Conservation (phyloP, 2,888 invertebrate genomes). For the Pheosia tremula region DNA sequence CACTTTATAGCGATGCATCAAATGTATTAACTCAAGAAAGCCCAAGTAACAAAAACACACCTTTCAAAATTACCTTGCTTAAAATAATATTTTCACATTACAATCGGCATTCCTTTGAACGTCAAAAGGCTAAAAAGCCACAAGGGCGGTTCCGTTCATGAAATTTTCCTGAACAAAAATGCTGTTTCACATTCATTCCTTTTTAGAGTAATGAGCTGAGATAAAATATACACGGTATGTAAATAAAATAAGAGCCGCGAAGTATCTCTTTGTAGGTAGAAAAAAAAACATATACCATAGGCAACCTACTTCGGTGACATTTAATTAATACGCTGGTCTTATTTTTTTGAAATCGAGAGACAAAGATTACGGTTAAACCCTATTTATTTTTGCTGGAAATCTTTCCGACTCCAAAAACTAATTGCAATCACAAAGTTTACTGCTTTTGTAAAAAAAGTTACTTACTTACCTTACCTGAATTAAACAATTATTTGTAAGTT, state of each 20-base stretch:
- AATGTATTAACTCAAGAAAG: too few relatives aligned
- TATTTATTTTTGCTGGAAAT: not conserved
- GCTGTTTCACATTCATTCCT: conserved; percentile 14
- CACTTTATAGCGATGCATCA: too few relatives aligned
- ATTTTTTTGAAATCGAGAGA: too few relatives aligned
- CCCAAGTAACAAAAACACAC: not conserved
- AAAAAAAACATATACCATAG: conserved; percentile 9
- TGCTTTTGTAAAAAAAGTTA: too few relatives aligned
- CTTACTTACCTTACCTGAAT: too few relatives aligned
- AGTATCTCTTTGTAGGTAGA: conserved; percentile 16
- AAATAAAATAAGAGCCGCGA: conserved; percentile 32
- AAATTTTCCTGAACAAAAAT: conserved; percentile 16
- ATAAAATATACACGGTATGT: conserved; percentile 26
- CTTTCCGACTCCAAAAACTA: too few relatives aligned
- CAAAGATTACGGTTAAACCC: too few relatives aligned
- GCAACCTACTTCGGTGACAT: not conserved
- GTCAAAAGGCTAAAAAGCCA: conserved; percentile 12
- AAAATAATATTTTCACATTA: conserved; percentile 1
- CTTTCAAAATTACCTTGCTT: not conserved
- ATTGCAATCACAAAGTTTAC: too few relatives aligned
- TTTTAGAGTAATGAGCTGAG: conserved; percentile 32
- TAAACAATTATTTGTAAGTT: too few relatives aligned
- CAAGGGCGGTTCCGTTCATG: not conserved
- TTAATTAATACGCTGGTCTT: too few relatives aligned
- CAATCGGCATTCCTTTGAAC: conserved; percentile 15